Evolutionary conservation across 2,888 invertebrate genomes (phyloP), one percentile per base, ranked within the genome.

Genomic region (Rugalucina vietnamica): DNA sequence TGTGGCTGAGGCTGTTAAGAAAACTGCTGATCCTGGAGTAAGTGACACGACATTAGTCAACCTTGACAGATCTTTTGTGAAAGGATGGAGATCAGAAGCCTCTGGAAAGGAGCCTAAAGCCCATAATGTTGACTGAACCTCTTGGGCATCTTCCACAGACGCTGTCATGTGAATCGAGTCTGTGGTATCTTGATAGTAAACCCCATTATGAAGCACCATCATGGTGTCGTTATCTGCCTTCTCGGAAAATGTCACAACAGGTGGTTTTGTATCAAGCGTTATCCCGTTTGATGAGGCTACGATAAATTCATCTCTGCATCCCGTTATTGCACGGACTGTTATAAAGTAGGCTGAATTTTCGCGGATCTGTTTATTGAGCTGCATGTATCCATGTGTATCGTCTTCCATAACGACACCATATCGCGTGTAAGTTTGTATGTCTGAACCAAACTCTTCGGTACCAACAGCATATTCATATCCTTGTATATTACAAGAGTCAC

Each of bases 401-500:
- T 91, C 90, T 1, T 83, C 39, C 84, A 91, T 86, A 12, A 91
- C 91, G n/a, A 92, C 69, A 1, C 92, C 92, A 75, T 89, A 90
- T 34, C 82, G 77, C 0, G 91, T 91, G 80, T 85, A 92, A 0
- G 91, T 88, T 24, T 90, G 76, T 1, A 91, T 78, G 72, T 92
- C 90, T 0, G 91, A 90, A 21, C 84, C 87, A 70, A 86, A 91
- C 27, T 91, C 88, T 18, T 84, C 72, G 10, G 85, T 88, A 10
- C 92, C 92, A 21, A 92, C 83, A 0, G 88, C 90, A 91, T 91
- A 92, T 70, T 91, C 91, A 82, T 91, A 92, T 12, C 88, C 82
- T 2, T 84, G 72, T 8, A 92, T 91, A 57, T 88, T 89, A 76
- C 92, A 92, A 10, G 88, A 86, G 71, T 91, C 88, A 81, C 91